A percentile compares a stretch with the other conserved stretches of the same genome.
These are phyloP conservation scores for Dendrocincla tyrannina DNA, from an alignment of 2,797 vertebrate species.

Conservation along the genomic window DNA sequence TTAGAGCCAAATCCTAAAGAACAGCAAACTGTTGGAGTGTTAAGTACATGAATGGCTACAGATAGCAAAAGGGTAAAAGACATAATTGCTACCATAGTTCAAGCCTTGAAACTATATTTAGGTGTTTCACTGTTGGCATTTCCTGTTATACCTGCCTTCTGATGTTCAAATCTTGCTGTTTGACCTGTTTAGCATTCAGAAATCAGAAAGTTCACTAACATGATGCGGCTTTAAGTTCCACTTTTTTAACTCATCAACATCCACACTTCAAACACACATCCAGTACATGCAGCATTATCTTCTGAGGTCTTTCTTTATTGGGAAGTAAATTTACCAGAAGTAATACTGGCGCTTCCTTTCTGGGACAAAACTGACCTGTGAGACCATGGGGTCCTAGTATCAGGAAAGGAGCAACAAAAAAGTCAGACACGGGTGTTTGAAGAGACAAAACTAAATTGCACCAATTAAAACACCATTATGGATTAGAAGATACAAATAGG, in stretches of 20 bases:
- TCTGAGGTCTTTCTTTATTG: neutral
- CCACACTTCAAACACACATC: neutral
- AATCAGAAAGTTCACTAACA: neutral
- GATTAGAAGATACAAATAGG: neutral
- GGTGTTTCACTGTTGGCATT: neutral
- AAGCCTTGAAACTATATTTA: neutral
- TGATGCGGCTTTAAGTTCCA: neutral
- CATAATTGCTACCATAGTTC: neutral
- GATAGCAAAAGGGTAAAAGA: neutral
- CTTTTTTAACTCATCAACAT: neutral
- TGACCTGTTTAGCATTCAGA: neutral
- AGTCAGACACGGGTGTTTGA: neutral
- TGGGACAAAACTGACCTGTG: neutral
- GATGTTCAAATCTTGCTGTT: neutral
- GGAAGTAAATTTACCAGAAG: neutral
- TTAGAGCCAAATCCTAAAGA: neutral
- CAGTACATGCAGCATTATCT: neutral
- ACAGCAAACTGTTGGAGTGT: neutral
- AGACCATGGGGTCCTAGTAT: neutral
- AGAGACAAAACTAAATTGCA: neutral
- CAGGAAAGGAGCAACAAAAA: neutral
- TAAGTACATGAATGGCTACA: neutral
- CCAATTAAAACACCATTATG: neutral
- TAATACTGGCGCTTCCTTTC: neutral
- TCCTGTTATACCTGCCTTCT: neutral